Evolutionary conservation across 35 echinoderm and acorn worm species (phyloP).

Genomic region (Heliocidaris tuberculata): DNA sequence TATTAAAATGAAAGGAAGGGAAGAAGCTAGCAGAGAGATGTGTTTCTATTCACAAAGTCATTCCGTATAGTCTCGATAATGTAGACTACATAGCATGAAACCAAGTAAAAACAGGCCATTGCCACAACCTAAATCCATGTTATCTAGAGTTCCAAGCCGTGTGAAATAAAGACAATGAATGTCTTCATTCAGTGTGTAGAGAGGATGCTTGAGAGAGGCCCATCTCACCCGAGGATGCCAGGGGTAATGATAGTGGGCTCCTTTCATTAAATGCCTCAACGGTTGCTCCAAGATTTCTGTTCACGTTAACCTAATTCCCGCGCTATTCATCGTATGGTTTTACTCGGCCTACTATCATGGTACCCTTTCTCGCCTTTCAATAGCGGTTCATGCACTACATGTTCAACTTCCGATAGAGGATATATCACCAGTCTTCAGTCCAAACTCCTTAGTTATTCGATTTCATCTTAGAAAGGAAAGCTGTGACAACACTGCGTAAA

Average conservation of each 20-base stretch:
- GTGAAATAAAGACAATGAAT: conserved; percentile 6
- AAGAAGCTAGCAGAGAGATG: no score
- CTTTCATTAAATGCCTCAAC: not conserved
- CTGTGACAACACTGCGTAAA: not conserved
- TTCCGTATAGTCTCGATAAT: not conserved
- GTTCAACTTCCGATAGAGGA: not conserved
- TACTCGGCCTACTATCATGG: not conserved
- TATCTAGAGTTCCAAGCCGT: not conserved
- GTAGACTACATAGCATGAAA: not conserved
- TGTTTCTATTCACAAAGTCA: no score
- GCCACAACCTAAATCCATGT: not conserved
- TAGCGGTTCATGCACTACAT: not conserved
- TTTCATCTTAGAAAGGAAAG: not conserved
- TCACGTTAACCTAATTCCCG: not conserved
- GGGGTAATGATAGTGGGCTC: not conserved
- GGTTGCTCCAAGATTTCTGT: not conserved
- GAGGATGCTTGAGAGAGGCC: not conserved
- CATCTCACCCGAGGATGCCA: not conserved
- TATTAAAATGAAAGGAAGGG: no score
- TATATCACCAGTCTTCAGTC: not conserved
- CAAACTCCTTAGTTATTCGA: not conserved
- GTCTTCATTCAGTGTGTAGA: not conserved
- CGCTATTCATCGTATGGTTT: not conserved
- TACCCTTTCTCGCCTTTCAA: not conserved
- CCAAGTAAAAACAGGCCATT: not conserved